Percentiles rank a stretch among this genome's conserved stretches.
Conservation (phyloP, 2,113 vertebrate genomes). For the Alethe diademata region DNA sequence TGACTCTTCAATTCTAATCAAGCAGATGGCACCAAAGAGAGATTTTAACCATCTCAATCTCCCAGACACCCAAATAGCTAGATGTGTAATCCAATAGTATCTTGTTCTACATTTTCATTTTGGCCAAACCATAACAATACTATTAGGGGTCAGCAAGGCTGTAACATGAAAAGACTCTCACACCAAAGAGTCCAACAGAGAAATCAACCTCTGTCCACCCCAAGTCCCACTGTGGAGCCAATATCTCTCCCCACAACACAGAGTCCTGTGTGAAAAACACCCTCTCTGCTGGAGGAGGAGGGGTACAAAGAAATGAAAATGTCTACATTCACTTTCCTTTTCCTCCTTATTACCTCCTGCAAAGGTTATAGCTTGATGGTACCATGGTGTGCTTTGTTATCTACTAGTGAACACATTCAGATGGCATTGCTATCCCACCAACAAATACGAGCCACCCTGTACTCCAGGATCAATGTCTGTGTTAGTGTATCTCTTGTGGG, state of each 20-base stretch:
- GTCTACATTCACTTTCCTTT: neutral
- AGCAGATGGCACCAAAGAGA: neutral
- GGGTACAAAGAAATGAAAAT: neutral
- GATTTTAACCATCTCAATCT: neutral
- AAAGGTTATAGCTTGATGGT: neutral
- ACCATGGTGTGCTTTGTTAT: rapidly evolving
- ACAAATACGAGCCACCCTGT: neutral
- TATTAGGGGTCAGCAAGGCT: neutral
- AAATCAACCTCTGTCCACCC: neutral
- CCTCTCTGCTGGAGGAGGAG: neutral
- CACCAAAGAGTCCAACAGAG: neutral
- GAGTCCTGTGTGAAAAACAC: neutral
- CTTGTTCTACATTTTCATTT: neutral
- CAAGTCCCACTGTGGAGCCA: neutral
- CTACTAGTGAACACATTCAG: neutral
- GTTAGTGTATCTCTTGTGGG: neutral
- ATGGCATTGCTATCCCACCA: neutral
- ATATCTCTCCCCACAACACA: neutral
- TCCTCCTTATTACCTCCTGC: neutral
- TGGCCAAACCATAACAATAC: neutral
- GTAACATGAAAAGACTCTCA: neutral
- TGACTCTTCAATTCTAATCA: neutral
- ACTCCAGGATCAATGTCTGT: neutral
- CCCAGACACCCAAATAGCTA: neutral
- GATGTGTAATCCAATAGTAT: rapidly evolving